phyloP scores from a whole-genome alignment of 2,888 invertebrate genomes.

The Brachypalpus laphriformis region DNA sequence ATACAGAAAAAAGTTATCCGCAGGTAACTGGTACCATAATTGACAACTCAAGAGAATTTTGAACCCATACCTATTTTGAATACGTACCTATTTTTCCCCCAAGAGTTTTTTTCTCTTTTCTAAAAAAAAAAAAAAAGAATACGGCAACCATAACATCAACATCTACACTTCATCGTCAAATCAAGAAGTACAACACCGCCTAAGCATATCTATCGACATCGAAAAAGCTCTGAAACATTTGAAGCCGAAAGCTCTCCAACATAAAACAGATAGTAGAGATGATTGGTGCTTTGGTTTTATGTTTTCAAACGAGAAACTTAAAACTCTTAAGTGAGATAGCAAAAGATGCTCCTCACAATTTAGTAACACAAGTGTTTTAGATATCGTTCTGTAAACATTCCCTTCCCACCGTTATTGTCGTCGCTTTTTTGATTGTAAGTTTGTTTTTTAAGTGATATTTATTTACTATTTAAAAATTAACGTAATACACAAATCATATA shows the following conservation, averaged over 20 bases:
- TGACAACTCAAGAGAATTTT: no score
- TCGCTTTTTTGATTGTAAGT: slow-evolving; percentile 22
- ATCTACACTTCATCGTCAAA: not conserved
- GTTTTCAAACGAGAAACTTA: slow-evolving; percentile 9
- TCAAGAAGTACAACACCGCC: slow-evolving; percentile 17
- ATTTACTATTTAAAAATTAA: no score
- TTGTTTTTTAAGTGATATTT: not conserved
- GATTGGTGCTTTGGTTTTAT: not conserved
- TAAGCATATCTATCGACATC: slow-evolving; percentile 15
- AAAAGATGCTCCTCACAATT: slow-evolving; percentile 14
- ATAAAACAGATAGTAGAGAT: not conserved
- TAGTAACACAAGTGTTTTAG: slow-evolving; percentile 31
- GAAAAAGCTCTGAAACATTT: slow-evolving; percentile 54
- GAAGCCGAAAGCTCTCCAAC: slow-evolving; percentile 6
- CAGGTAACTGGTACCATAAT: no score
- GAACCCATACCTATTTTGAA: no score
- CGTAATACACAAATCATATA: no score
- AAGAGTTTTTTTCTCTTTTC: no score
- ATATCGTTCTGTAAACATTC: slow-evolving; percentile 29
- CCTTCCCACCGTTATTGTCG: not conserved
- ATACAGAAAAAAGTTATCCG: no score
- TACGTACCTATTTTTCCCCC: no score
- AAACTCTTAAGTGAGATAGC: not conserved
- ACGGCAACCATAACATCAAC: not conserved
- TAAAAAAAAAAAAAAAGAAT: not conserved